A percentile compares a stretch with the other conserved stretches of the same genome.
Conservation (phyloP, 2,113 vertebrate genomes). For the Otocyon megalotis region DNA sequence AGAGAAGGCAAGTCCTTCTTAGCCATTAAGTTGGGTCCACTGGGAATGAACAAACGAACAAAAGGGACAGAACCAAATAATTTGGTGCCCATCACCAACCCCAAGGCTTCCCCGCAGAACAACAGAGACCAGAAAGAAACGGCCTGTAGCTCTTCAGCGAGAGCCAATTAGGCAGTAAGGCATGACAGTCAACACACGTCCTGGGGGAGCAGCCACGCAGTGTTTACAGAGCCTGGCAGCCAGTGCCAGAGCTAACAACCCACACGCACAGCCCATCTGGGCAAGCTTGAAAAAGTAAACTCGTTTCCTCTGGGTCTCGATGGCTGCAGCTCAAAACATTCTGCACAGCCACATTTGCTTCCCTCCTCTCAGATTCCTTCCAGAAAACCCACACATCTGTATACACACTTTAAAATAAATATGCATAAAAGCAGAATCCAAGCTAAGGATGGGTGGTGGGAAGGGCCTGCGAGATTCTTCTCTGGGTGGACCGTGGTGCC, state of each 20-base stretch:
- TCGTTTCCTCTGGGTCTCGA: slow-evolving; percentile 56
- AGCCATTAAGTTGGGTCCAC: background rate
- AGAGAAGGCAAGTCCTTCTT: background rate
- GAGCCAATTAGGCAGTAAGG: slow-evolving; percentile 68
- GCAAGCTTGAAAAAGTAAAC: slow-evolving; percentile 71
- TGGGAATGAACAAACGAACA: background rate
- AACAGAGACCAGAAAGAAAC: slow-evolving; percentile 28
- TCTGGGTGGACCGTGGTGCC: background rate
- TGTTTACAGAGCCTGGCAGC: slow-evolving; percentile 66
- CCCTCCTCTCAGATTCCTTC: slow-evolving; percentile 41
- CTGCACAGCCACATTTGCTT: slow-evolving; percentile 47
- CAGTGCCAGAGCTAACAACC: slow-evolving; percentile 64
- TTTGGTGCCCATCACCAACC: background rate
- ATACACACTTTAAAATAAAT: slow-evolving; percentile 75
- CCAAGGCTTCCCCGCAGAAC: background rate
- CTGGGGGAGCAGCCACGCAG: slow-evolving; percentile 40
- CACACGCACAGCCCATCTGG: slow-evolving; percentile 60
- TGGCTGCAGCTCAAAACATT: slow-evolving; percentile 63
- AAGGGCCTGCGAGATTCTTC: slow-evolving; percentile 8
- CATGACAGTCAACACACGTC: slow-evolving; percentile 63
- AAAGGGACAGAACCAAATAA: background rate
- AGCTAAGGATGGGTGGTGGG: too few species aligned
- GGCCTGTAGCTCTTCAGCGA: background rate
- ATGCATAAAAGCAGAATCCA: slow-evolving; percentile 39
- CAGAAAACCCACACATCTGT: slow-evolving; percentile 77